Base-by-base conservation (phyloP, 2,888 invertebrate genomes). In the Copidosoma aretas region DNA sequence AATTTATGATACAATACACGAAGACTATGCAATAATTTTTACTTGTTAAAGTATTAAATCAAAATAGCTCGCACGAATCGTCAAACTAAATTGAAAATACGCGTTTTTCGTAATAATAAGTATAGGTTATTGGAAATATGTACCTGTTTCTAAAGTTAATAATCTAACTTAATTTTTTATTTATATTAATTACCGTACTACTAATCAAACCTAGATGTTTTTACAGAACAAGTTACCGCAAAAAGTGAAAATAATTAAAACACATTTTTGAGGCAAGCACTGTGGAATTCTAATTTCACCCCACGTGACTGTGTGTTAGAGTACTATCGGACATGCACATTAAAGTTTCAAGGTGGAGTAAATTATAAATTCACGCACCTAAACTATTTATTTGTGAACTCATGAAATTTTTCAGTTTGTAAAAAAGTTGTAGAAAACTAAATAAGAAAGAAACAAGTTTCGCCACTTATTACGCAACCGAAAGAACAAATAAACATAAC, bases 21-120 rank as follows among this genome's bases (percentile, higher is more conserved):
- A 63, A 68, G 60, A 68, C 71, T 71, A 71, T 71, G 68, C 71
- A 71, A 54, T 49, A 66, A 68, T 65, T 65, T 54, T 54, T 24
- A 25, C 12, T 52, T 71, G 57, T 22, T 52, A 51, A n/a, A 54
- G 60, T 41, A 56, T 53, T 56, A 60, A 70, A 41, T 53, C 63
- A 64, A 43, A 32, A 49, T 43, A 32, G 19, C 24, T 59, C 25
- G 51, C 12, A 12, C 43, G 43, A 46, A 12, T 46, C 43, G 52
- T 21, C 49, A 15, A 59, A 62, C 22, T 24, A 21, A 62, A 21
- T 54, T 49, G 17, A 19, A 63, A 63, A 56, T 32, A 32, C 25
- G 49, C 39, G 22, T 10, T 61, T 46, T 4, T 43, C 52, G 43
- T 60, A 8, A 51, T 54, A 52, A 14, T 49, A 46, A 46, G 17